A percentile compares a stretch with the other conserved stretches of the same genome.
Evolutionary conservation across 2,113 vertebrate genomes (phyloP).

Genomic region (Epinephelus lanceolatus): DNA sequence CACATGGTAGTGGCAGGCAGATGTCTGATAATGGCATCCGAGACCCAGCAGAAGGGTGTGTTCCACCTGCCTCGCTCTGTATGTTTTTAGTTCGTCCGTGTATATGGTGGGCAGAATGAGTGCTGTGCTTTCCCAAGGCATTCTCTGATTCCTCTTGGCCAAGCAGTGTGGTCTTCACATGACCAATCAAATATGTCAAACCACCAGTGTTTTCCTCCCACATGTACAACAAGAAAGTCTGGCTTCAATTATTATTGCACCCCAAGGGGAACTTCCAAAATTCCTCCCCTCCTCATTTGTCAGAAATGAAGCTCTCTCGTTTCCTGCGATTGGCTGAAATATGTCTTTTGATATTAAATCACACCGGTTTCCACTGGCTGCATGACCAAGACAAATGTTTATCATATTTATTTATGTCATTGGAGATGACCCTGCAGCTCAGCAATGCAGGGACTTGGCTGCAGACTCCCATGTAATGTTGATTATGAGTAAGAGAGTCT

Average conservation of each 20-base stretch:
- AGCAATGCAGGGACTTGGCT: slow-evolving; percentile 69
- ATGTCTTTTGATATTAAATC: slow-evolving; percentile 85
- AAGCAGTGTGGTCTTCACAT: slow-evolving; percentile 82
- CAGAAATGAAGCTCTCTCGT: slow-evolving; percentile 82
- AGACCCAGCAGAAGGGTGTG: slow-evolving; percentile 43
- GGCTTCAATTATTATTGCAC: slow-evolving; percentile 84
- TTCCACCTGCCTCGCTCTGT: slow-evolving; percentile 75
- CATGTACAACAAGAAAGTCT: slow-evolving; percentile 82
- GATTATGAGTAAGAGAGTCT: slow-evolving; percentile 78
- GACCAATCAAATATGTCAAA: slow-evolving; percentile 85
- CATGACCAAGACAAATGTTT: slow-evolving; percentile 84
- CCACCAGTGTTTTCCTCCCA: slow-evolving; percentile 72
- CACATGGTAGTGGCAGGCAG: slow-evolving; percentile 52
- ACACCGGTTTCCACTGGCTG: slow-evolving; percentile 76
- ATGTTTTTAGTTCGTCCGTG: slow-evolving; percentile 48
- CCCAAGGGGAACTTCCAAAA: slow-evolving; percentile 80
- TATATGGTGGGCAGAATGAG: slow-evolving; percentile 54
- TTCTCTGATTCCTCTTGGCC: slow-evolving; percentile 65
- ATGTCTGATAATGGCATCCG: slow-evolving; percentile 65
- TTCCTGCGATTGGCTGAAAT: slow-evolving; percentile 84
- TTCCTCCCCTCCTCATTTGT: slow-evolving; percentile 83
- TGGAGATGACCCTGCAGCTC: slow-evolving; percentile 76
- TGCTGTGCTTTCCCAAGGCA: slow-evolving; percentile 58
- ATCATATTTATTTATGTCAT: slow-evolving; percentile 83
- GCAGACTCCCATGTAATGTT: slow-evolving; percentile 68